A percentile compares a stretch with the other conserved stretches of the same genome.
phyloP scores from a whole-genome alignment of 2,113 vertebrate species.

The Sphaerodactylus townsendi region DNA sequence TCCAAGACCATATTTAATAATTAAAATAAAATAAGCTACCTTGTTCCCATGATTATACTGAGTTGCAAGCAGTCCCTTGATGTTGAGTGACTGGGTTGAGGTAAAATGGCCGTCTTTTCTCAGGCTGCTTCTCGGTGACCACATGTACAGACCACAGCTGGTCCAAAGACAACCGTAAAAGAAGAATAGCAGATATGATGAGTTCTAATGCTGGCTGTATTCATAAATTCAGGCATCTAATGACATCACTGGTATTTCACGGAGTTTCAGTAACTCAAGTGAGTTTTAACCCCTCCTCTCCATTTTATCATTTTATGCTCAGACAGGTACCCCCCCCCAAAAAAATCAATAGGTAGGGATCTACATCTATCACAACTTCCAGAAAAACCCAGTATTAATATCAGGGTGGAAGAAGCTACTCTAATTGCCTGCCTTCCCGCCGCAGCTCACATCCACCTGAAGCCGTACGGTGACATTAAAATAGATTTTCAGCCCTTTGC shows the following conservation, averaged over 20 bases:
- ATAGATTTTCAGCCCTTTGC: slow-evolving; percentile 54
- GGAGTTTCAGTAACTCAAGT: slow-evolving; percentile 44
- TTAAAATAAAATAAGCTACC: background rate
- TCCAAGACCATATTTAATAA: background rate
- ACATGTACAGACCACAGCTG: slow-evolving; percentile 25
- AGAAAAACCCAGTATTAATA: slow-evolving; percentile 56
- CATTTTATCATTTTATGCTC: slow-evolving; percentile 52
- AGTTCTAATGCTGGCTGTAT: slow-evolving; percentile 51
- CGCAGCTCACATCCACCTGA: slow-evolving; percentile 53
- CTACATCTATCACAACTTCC: slow-evolving; percentile 57
- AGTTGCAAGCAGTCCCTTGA: background rate
- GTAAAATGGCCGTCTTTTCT: background rate
- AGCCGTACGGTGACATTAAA: slow-evolving; percentile 52
- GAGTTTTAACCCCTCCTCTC: slow-evolving; percentile 6
- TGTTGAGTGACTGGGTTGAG: too few relatives aligned
- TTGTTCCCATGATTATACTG: background rate
- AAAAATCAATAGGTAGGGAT: slow-evolving; percentile 56
- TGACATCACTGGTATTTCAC: slow-evolving; percentile 54
- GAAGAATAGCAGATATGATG: slow-evolving; percentile 50
- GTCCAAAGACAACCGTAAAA: slow-evolving; percentile 48
- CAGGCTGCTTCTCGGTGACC: background rate
- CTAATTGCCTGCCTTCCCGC: slow-evolving; percentile 58
- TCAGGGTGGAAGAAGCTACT: slow-evolving; percentile 43
- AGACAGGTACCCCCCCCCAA: slow-evolving; percentile 37
- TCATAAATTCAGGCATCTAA: slow-evolving; percentile 39